Evolutionary conservation across 2,888 invertebrate genomes (phyloP).

Genomic region (Tricholauxania praeusta): DNA sequence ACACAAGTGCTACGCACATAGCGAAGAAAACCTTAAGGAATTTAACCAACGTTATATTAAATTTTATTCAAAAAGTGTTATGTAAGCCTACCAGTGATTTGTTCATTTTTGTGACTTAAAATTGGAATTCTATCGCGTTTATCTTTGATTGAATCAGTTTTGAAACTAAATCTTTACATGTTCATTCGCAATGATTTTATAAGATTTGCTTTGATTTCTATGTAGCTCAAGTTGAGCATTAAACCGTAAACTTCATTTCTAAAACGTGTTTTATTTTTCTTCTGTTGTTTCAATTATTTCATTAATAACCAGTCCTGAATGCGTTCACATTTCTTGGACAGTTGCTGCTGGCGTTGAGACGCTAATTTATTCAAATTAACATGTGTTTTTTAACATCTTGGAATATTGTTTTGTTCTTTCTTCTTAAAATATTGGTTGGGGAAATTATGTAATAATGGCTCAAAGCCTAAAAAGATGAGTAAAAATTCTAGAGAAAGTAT

Average conservation of each 20-base stretch:
- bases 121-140: neutral
- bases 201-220: neutral
- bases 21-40: neutral
- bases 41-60: too few species aligned
- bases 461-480: too few species aligned
- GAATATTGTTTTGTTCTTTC: neutral
- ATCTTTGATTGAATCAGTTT: neutral
- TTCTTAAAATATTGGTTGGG: too few species aligned
- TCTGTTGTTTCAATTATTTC: neutral
- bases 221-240: neutral
- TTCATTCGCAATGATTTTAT: neutral
- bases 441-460: too few species aligned
- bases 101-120: too few species aligned
- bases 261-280: neutral
- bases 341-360: neutral
- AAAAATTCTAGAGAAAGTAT: too few species aligned
- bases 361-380: slow-evolving; percentile 3
- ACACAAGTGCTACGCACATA: slow-evolving; percentile 41
- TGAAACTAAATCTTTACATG: neutral
- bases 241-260: too few species aligned
- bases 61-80: too few species aligned
- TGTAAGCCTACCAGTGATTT: too few species aligned
- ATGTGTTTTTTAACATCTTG: neutral
- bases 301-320: neutral
- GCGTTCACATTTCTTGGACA: neutral